Evolutionary conservation across 1,140 invertebrate genomes (phyloP).

Genomic region (Temnothorax nylanderi): DNA sequence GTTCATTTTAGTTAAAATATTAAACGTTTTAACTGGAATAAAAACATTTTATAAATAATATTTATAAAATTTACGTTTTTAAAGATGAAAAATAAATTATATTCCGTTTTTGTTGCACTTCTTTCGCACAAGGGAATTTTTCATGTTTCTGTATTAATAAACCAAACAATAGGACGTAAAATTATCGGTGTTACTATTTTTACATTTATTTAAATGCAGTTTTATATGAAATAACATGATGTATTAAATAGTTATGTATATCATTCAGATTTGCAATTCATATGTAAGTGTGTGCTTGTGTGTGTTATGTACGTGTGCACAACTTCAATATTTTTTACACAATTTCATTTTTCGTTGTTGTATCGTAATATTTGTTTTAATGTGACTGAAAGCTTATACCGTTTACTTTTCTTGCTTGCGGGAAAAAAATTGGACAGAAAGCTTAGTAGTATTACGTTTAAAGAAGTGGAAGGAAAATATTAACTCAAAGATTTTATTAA

Average conservation of each 20-base stretch:
- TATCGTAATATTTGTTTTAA: neutral
- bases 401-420: neutral
- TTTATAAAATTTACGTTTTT: neutral
- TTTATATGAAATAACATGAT: neutral
- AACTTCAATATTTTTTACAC: neutral
- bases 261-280: neutral
- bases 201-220: neutral
- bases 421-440: slow-evolving; percentile 14
- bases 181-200: slow-evolving; percentile 10
- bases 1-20: slow-evolving; percentile 5
- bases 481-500: neutral
- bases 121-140: neutral
- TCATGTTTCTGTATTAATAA: neutral
- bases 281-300: neutral
- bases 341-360: slow-evolving; percentile 35
- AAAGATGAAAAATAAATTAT: neutral
- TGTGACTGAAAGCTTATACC: slow-evolving; percentile 4
- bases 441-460: neutral
- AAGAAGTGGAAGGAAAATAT: slow-evolving; percentile 4
- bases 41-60: neutral
- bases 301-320: neutral
- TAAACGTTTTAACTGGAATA: neutral
- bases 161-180: neutral
- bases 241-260: slow-evolving; percentile 20
- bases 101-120: neutral